A percentile compares a stretch with the other conserved stretches of the same genome.
phyloP scores from a whole-genome alignment of 2,888 invertebrate genomes.

The Orchesella flavescens region DNA sequence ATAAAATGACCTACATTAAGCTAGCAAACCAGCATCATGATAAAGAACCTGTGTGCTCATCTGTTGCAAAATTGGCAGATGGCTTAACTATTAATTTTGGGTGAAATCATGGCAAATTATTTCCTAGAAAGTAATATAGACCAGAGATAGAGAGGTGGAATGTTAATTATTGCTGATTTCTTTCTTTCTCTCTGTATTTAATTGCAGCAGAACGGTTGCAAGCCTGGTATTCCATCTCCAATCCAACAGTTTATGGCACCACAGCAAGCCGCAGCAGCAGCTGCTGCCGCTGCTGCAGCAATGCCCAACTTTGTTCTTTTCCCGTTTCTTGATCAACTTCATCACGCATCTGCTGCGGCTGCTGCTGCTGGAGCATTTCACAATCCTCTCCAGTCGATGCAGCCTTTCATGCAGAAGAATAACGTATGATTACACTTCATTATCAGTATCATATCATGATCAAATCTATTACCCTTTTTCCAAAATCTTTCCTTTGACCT shows the following conservation, averaged over 20 bases:
- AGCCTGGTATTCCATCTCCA: slow-evolving; percentile 70
- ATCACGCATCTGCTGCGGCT: slow-evolving; percentile 67
- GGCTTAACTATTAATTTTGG: background rate
- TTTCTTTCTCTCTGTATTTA: slow-evolving; percentile 26
- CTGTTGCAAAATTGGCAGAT: slow-evolving; percentile 22
- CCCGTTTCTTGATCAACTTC: slow-evolving; percentile 71
- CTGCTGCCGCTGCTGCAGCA: slow-evolving; percentile 69
- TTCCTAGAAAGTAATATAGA: background rate
- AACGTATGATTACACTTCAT: slow-evolving; percentile 64
- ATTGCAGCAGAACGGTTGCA: slow-evolving; percentile 69
- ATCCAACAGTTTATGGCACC: slow-evolving; percentile 69
- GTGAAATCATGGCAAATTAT: slow-evolving; percentile 24
- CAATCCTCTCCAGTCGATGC: slow-evolving; percentile 71
- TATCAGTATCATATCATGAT: background rate
- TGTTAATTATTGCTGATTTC: slow-evolving; percentile 21
- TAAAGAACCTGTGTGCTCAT: background rate
- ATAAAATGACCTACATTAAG: slow-evolving; percentile 31
- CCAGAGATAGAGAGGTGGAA: background rate
- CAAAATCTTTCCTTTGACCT: slow-evolving; percentile 16
- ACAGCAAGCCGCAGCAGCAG: slow-evolving; percentile 67
- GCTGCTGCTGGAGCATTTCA: slow-evolving; percentile 69
- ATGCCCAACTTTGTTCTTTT: slow-evolving; percentile 71
- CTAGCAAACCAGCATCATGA: background rate
- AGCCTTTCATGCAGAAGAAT: slow-evolving; percentile 71
- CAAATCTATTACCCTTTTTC: background rate